Evolutionary conservation across 1,140 invertebrate genomes (phyloP), one percentile per base, ranked within the genome.

Genomic region (Drosophila serrata): DNA sequence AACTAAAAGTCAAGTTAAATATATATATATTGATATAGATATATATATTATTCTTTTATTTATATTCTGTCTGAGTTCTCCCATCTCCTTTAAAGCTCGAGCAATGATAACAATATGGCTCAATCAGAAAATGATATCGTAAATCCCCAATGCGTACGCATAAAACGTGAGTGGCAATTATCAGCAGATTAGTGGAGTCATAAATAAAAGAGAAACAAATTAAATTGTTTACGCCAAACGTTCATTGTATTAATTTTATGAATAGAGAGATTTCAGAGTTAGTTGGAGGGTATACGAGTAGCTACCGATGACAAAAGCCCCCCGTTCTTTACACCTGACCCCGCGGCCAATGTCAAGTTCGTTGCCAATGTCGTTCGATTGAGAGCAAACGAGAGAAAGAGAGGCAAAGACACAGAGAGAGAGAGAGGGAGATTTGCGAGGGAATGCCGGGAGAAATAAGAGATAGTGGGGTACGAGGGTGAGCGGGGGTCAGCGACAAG

Each of bases 311-410:
- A 27, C n/a, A 8, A n/a, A 19, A n/a, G 11, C 3, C 24, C 31
- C 33, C 39, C 29, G n/a, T 24, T 24, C 51, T 37, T 24, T n/a
- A 13, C 37, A 33, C 65, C 43, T 17, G n/a, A 22, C 24, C 29
- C 29, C 33, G n/a, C 15, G 43, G 43, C 46, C 72, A 68, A 76
- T 78, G 75, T 65, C 75, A 87, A 86, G 82, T 86, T 86, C 79
- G 82, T 82, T 87, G 82, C 55, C 82, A 86, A 87, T 70, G 82
- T 86, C 82, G 82, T 86, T 86, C 70, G 82, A 79, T 82, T 81
- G 29, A 57, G 33, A 53, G 29, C 40, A 22, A 22, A 8, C 43
- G 29, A 9, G 61, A 40, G 13, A 5, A 27, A 6, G 37, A 37
- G 11, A 27, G 6, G 4, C 3, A 40, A 27, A 27, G 4, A 43